Percentiles rank a stretch among this genome's conserved stretches.
Evolutionary conservation across 2,113 vertebrate genomes (phyloP).

Genomic region (Pterocles orientalis): DNA sequence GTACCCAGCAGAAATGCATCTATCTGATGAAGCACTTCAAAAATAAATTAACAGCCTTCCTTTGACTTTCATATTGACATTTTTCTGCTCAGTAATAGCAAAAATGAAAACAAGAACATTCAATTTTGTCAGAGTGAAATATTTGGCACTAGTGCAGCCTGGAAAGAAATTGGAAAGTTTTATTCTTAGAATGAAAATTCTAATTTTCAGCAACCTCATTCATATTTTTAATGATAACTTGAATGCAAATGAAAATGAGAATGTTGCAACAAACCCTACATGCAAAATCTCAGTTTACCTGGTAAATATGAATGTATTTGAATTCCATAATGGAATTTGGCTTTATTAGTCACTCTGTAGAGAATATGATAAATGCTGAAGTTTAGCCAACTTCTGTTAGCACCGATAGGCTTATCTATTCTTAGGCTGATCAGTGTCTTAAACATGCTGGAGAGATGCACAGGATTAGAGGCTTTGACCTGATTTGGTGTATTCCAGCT

Average conservation of each 20-base stretch:
- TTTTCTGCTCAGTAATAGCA: background rate
- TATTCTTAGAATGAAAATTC: background rate
- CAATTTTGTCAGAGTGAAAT: background rate
- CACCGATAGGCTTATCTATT: background rate
- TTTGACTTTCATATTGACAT: background rate
- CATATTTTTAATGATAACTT: background rate
- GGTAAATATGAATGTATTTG: background rate
- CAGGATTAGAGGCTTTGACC: background rate
- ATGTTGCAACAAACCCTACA: background rate
- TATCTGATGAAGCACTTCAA: background rate
- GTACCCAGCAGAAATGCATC: background rate
- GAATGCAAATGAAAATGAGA: background rate
- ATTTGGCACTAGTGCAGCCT: background rate
- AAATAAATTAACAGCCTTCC: constrained; percentile 1
- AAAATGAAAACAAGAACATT: background rate
- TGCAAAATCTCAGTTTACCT: background rate
- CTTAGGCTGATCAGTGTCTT: background rate
- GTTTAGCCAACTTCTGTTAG: background rate
- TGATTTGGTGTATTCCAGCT: constrained; percentile 4
- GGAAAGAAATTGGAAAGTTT: background rate
- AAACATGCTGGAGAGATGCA: background rate
- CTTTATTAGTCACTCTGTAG: constrained; percentile 22
- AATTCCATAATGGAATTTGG: background rate
- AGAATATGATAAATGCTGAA: background rate
- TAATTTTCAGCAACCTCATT: background rate